phyloP scores from a whole-genome alignment of 2,888 invertebrate genomes.

The Phasia obesa region DNA sequence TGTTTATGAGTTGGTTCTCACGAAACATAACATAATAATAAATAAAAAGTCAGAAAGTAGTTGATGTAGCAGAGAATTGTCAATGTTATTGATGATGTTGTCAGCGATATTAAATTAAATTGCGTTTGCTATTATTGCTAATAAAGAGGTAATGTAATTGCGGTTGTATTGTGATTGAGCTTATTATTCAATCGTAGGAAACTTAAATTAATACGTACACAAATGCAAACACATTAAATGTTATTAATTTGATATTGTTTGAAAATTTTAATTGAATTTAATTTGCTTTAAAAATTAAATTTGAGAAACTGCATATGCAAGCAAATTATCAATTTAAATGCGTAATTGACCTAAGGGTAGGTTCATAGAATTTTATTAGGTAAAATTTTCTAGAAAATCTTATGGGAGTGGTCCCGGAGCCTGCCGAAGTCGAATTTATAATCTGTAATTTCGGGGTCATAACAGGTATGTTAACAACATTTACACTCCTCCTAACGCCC shows the following conservation, averaged over 20 bases:
- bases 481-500: no score
- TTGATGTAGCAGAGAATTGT: no score
- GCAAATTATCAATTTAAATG: not conserved
- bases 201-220: constrained; percentile 45
- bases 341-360: no score
- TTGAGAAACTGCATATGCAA: constrained; percentile 17
- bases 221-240: constrained; percentile 59
- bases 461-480: no score
- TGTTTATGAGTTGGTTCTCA: no score
- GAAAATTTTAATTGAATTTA: constrained; percentile 68
- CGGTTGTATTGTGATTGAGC: constrained; percentile 61
- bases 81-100: not conserved
- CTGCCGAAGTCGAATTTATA: no score
- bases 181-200: constrained; percentile 63
- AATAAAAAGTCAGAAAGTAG: no score
- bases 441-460: no score
- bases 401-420: no score
- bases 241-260: constrained; percentile 69
- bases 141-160: constrained; percentile 29
- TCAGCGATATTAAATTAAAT: constrained; percentile 2
- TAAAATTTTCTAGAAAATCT: no score
- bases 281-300: constrained; percentile 54
- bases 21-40: no score
- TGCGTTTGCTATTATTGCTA: constrained; percentile 8
- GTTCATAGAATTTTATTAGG: no score